phyloP scores from a whole-genome alignment of 1,140 invertebrate genomes.

The Heliconius congener region DNA sequence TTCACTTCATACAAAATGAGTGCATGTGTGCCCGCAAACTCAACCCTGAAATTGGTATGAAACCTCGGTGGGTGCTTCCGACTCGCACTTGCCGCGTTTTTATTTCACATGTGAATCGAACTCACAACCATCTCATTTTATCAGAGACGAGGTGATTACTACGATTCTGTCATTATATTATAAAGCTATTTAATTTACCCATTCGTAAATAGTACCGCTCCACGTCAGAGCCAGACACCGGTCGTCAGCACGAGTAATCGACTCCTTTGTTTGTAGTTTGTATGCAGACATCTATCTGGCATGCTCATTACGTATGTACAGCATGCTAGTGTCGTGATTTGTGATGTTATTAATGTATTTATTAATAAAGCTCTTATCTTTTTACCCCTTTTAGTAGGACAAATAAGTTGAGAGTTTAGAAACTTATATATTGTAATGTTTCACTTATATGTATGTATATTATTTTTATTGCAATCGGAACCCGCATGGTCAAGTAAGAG shows the following conservation, averaged over 20 bases:
- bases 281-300: slow-evolving; percentile 4
- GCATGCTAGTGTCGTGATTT: neutral
- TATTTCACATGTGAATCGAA: neutral
- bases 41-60: no score
- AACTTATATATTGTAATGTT: neutral
- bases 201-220: neutral
- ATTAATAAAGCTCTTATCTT: neutral
- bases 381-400: no score
- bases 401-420: neutral
- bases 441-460: no score
- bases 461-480: no score
- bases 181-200: neutral
- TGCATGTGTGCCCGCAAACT: no score
- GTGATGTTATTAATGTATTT: neutral
- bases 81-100: no score
- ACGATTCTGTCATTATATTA: neutral
- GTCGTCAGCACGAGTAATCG: slow-evolving; percentile 9
- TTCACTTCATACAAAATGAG: no score
- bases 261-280: slow-evolving; percentile 6
- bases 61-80: no score
- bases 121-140: neutral
- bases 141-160: neutral
- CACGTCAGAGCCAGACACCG: neutral
- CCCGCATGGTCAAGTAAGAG: no score
- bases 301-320: neutral